Percentiles rank a stretch among this genome's conserved stretches.
Conservation (phyloP, 2,797 vertebrate species). For the Bradypodion ventrale region DNA sequence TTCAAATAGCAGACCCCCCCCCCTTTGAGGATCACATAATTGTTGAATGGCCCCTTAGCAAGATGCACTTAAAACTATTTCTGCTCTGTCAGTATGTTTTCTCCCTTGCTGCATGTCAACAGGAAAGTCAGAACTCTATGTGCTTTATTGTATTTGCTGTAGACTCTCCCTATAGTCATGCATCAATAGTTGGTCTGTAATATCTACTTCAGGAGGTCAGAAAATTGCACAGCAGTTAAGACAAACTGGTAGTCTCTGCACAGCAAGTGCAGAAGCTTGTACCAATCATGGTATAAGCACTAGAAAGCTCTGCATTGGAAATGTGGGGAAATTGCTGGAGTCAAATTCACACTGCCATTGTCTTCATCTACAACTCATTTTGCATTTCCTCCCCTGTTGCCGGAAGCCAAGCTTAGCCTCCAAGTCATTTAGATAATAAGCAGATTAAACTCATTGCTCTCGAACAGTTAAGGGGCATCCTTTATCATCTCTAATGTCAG, state of each 20-base stretch:
- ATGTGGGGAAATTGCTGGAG: neutral
- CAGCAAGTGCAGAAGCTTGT: neutral
- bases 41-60: too few species aligned
- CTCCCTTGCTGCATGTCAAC: neutral
- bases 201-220: neutral
- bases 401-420: neutral
- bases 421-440: neutral
- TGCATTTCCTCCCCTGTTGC: neutral
- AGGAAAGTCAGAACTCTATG: neutral
- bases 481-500: neutral
- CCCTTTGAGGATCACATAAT: too few species aligned
- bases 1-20: too few species aligned
- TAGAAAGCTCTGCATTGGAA: neutral
- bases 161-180: neutral
- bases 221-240: neutral
- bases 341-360: neutral
- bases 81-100: neutral
- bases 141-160: neutral
- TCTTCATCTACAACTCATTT: neutral
- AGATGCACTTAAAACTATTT: neutral
- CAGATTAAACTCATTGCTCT: neutral
- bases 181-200: neutral
- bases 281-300: neutral
- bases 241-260: neutral
- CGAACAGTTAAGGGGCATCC: neutral